Base-by-base conservation (phyloP, 2,888 invertebrate genomes). In the Furcula furcula region DNA sequence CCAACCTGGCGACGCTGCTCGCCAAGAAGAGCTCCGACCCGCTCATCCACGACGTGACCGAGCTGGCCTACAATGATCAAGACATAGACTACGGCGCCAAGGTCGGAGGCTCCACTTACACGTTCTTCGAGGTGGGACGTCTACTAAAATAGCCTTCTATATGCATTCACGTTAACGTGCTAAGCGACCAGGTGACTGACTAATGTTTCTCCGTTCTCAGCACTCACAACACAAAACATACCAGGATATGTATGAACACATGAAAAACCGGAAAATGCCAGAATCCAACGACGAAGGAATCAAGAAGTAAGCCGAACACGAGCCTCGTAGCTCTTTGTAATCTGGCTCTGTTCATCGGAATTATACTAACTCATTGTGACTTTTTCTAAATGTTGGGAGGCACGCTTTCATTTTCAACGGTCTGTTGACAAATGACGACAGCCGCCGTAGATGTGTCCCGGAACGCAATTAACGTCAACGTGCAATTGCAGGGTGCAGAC, bases 11-110 rank as follows among this genome's bases (percentile, higher is more conserved):
- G 23, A 96, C 97, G 33, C 95, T 96, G 74, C 90, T 97, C 15
- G 96, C 97, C 0, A 92, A 95, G 34, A 95, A 96, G 75, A 91
- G 91, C 1, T 76, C 91, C 25, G 89, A 87, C n/a, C 91, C 91
- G 16, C 90, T 93, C 4, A 93, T 95, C 55, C 90, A 92, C 55
- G 92, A 92, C 72, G 96, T 95, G 5, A 93, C 94, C 36, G 98
- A 97, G 59, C 90, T 98, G 27, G 94, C 95, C 0, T 90, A 92
- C 51, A 92, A 92, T 58, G 93, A 94, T 55, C 92, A 92, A 10
- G 92, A 91, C 40, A 97, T 98, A 55, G 90, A 93, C 48, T 98
- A 97, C 79, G 98, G 98, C 1, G 95, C 95, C 2, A 94, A 97
- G 63, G 73, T 54, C 1, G 91, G 91, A n/a, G 98, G 98, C 14